A percentile compares a stretch with the other conserved stretches of the same genome.
These are phyloP conservation scores for Perithous albicinctus DNA, from an alignment of 2,888 invertebrate species.

Conservation along the genomic window DNA sequence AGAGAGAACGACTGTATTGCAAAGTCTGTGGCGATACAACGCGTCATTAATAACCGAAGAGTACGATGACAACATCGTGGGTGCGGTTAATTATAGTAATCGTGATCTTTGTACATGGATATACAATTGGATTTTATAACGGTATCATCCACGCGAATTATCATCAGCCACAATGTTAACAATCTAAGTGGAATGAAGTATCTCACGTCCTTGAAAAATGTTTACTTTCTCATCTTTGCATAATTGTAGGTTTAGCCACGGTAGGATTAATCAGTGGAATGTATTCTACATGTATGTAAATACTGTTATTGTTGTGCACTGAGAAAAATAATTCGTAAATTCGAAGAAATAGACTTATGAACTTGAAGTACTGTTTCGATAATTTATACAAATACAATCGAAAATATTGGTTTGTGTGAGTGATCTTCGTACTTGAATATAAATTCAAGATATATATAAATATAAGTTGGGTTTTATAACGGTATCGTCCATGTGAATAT, in stretches of 20 bases:
- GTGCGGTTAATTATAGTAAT: constrained; percentile 77
- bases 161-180: not conserved
- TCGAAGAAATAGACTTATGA: too few species aligned
- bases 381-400: too few species aligned
- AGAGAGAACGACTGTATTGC: constrained; percentile 36
- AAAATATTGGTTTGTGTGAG: too few species aligned
- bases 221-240: constrained; percentile 62
- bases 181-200: constrained; percentile 53
- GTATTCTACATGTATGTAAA: not conserved
- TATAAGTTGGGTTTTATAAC: constrained; percentile 49
- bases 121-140: constrained; percentile 45
- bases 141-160: constrained; percentile 1
- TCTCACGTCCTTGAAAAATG: constrained; percentile 70
- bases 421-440: constrained; percentile 27
- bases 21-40: constrained; percentile 71
- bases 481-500: not conserved
- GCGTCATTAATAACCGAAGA: constrained; percentile 76
- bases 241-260: constrained; percentile 44
- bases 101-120: constrained; percentile 48
- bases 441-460: too few species aligned
- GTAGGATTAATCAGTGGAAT: constrained; percentile 45
- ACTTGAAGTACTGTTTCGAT: too few species aligned
- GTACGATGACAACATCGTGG: constrained; percentile 76
- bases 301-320: too few species aligned
- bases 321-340: too few species aligned